Evolutionary conservation across 2,113 vertebrate genomes (phyloP), one percentile per base, ranked within the genome.

Genomic region (Piliocolobus tephrosceles): DNA sequence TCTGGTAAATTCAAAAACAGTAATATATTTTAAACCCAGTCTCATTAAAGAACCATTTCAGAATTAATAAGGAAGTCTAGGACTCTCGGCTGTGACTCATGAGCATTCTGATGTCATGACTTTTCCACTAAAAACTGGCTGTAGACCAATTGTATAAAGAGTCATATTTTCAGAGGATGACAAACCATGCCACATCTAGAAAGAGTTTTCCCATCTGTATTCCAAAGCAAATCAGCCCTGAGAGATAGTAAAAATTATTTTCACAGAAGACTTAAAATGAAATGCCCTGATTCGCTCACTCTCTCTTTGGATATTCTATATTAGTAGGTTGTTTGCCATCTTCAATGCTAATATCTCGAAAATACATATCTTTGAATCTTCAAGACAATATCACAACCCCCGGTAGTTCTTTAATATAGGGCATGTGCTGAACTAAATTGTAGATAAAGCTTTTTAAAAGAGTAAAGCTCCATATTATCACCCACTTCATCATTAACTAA

Each of bases 1-100:
- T 64, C n/a, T 58, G 61, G 61, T 17, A 95, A 93, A 76, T 61
- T 89, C 57, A 45, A 84, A 68, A 61, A 58, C n/a, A 58, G 43
- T 58, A 72, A 40, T 72, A 84, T 85, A 38, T 88, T 96, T 90
- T 85, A 92, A 90, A 95, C 72, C 50, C 7, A 66, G 45, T 73
- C 50, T 80, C 45, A 45, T 57, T 80, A 81, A 81, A 89, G 40
- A 93, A 90, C 40, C 50, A n/a, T 75, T 89, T 93, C 23, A 55
- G 82, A 57, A 55, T 30, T 47, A 7, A 91, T 47, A 57, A 92
- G 11, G 22, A 40, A 70, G 5, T 52, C 25, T 73, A 80, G 13
- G 16, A 70, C 84, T 93, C 55, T 92, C 70, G 58, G 52, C 52
- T 82, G 8, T 47, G 57, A 75, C 27, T 83, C 43, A 73, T 75